Evolutionary conservation across 1,140 invertebrate species (phyloP).

Genomic region (Paraescarpia echinospica): DNA sequence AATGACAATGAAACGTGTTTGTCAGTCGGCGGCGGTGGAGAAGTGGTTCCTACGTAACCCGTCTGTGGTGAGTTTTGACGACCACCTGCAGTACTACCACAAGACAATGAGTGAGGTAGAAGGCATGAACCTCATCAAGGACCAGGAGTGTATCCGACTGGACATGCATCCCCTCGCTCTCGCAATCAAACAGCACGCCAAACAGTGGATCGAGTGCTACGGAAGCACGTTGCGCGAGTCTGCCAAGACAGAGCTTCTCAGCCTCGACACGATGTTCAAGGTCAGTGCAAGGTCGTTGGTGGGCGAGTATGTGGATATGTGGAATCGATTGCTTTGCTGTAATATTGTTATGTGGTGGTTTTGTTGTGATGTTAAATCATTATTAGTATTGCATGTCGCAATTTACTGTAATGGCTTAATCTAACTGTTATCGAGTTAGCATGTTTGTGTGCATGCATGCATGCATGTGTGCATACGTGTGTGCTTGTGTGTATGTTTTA

Average conservation of each 20-base stretch:
- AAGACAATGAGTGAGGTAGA: slow-evolving; percentile 72
- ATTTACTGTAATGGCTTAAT: too few species aligned
- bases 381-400: neutral
- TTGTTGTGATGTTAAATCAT: neutral
- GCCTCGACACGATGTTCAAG: slow-evolving; percentile 49
- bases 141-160: slow-evolving; percentile 55
- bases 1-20: too few species aligned
- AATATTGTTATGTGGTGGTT: neutral
- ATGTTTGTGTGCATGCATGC: too few species aligned
- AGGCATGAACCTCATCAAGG: slow-evolving; percentile 43
- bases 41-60: slow-evolving; percentile 74
- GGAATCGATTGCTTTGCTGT: neutral
- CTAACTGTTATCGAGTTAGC: too few species aligned
- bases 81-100: slow-evolving; percentile 80
- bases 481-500: too few species aligned
- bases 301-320: neutral
- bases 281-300: slow-evolving; percentile 39
- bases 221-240: slow-evolving; percentile 58
- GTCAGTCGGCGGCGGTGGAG: slow-evolving; percentile 59
- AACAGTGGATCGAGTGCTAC: slow-evolving; percentile 53
- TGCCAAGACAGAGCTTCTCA: slow-evolving; percentile 49
- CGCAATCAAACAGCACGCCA: slow-evolving; percentile 54
- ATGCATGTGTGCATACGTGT: too few species aligned
- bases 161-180: slow-evolving; percentile 50
- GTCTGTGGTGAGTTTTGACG: slow-evolving; percentile 75